Percentiles rank a stretch among this genome's conserved stretches.
These are phyloP conservation scores for Ficedula albicollis DNA, from an alignment of 2,797 vertebrate genomes.

Conservation along the genomic window DNA sequence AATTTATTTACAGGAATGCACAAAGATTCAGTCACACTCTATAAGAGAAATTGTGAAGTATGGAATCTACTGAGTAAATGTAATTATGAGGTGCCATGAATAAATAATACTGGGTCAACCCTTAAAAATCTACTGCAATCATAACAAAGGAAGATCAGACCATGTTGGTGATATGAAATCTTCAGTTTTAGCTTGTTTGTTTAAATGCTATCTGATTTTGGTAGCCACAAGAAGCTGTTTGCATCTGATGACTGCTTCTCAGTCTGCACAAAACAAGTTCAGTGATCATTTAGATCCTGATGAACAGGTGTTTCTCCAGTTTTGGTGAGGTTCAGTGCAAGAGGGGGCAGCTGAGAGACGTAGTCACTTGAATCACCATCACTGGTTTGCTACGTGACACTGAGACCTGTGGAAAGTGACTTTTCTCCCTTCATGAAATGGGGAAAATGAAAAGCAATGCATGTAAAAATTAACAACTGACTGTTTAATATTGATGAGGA, in stretches of 20 bases:
- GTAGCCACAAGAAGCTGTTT: neutral
- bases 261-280: neutral
- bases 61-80: neutral
- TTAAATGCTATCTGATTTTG: neutral
- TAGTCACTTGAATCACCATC: neutral
- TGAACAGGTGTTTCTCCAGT: accelerated
- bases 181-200: neutral
- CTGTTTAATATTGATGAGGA: constrained; percentile 25
- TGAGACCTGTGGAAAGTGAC: neutral
- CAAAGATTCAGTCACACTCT: neutral
- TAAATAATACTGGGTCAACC: neutral
- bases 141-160: neutral
- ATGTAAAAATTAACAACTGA: neutral
- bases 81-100: neutral
- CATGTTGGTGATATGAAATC: neutral
- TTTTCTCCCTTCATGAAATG: neutral
- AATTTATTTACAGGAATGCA: neutral
- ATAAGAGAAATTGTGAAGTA: neutral
- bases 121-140: neutral
- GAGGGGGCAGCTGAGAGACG: neutral
- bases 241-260: neutral
- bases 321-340: neutral
- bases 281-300: neutral
- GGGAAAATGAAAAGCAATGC: neutral
- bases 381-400: neutral